Evolutionary conservation across 2,888 invertebrate species (phyloP).

Genomic region (Blera fallax): DNA sequence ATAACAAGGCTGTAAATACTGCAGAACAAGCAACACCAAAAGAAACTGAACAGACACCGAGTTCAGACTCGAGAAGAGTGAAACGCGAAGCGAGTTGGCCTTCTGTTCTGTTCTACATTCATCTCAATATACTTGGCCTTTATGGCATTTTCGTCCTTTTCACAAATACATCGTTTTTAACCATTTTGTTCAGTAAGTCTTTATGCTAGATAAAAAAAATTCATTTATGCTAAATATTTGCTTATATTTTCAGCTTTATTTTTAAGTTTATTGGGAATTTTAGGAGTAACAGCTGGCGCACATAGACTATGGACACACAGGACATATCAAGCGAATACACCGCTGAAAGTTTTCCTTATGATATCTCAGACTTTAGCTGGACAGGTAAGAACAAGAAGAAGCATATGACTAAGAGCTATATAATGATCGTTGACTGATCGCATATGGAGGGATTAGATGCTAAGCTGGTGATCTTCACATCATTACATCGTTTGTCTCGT

Average conservation of each 20-base stretch:
- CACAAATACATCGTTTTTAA: constrained; percentile 85
- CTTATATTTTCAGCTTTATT: constrained; percentile 84
- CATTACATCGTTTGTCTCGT: too few relatives aligned
- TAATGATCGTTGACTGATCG: too few relatives aligned
- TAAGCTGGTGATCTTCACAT: too few relatives aligned
- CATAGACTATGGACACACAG: constrained; percentile 97
- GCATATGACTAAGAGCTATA: too few relatives aligned
- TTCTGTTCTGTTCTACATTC: constrained; percentile 88
- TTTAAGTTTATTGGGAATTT: constrained; percentile 85
- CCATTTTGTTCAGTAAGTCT: constrained; percentile 86
- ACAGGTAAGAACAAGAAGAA: constrained; percentile 90
- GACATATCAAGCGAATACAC: constrained; percentile 89
- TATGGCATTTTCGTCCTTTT: constrained; percentile 86
- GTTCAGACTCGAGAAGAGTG: constrained; percentile 71
- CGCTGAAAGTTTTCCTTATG: constrained; percentile 89
- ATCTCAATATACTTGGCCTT: constrained; percentile 87
- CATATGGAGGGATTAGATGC: too few relatives aligned
- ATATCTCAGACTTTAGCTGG: constrained; percentile 93
- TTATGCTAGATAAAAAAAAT: not conserved
- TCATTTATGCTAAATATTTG: constrained; percentile 75
- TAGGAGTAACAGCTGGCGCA: constrained; percentile 95
- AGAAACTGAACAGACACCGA: not conserved
- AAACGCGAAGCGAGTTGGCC: constrained; percentile 88
- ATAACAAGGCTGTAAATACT: constrained; percentile 11
- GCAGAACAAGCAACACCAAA: not conserved